These are phyloP conservation scores for Plestiodon gilberti DNA, from an alignment of 2,113 vertebrate genomes.

Conservation along the genomic window DNA sequence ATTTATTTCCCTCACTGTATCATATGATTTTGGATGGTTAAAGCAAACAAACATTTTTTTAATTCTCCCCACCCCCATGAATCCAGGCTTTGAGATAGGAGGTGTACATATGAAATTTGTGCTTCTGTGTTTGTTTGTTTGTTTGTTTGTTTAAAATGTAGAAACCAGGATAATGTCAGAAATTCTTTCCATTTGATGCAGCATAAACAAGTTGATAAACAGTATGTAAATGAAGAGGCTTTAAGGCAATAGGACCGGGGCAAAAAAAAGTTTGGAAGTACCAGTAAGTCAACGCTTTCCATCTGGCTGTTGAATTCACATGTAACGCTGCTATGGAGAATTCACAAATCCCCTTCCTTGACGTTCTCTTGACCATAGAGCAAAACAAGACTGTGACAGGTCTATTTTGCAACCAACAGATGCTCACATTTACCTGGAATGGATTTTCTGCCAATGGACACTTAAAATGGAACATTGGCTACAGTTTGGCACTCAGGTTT, in stretches of 20 bases:
- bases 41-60: neutral
- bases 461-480: no score
- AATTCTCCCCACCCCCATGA: neutral
- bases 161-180: slow-evolving; percentile 17
- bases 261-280: neutral
- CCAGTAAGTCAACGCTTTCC: no score
- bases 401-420: no score
- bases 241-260: neutral
- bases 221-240: slow-evolving; percentile 30
- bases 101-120: neutral
- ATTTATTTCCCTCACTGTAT: slow-evolving; percentile 43
- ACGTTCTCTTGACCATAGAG: no score
- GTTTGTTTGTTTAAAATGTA: neutral
- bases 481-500: no score
- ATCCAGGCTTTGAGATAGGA: neutral
- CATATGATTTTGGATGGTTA: slow-evolving; percentile 42
- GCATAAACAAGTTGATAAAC: slow-evolving; percentile 2
- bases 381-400: no score
- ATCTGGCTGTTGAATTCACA: no score
- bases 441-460: no score
- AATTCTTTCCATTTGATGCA: neutral
- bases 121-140: neutral
- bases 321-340: no score
- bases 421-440: no score
- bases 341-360: neutral